Base-by-base conservation (phyloP, 2,888 invertebrate genomes). In the Sesamia inferens region DNA sequence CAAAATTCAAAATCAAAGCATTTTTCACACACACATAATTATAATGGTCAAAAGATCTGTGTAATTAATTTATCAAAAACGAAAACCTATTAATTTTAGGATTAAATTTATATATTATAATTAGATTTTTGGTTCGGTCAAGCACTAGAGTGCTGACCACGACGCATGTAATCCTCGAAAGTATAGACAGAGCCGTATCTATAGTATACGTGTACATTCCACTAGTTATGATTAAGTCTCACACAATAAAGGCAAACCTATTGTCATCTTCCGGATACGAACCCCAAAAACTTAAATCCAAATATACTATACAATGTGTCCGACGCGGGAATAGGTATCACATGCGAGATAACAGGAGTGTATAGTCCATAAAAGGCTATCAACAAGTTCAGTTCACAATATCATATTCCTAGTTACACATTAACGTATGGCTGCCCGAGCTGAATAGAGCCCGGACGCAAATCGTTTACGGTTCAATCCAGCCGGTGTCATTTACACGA, bases 381-480 rank as follows among this genome's bases (percentile, higher is more conserved):
- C 63, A 74, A 54, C 19, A 66, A 70, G 47, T 63, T 24, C 68
- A 48, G 51, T 58, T 68, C 54, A 65, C 44, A 75, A 58, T 68
- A 73, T 75, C 22, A 62, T 57, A 65, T 54, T 31, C 22, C 54
- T 5, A 62, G 78, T 68, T 55, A 72, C 57, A 62, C 44, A 39
- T 70, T 0, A 51, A n/a, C 61, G 44, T 67, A 62, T 57, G 63
- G 82, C 51, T 57, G 31, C n/a, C 16, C 24, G 67, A 61, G 48
- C 69, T 57, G 57, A 72, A 72, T 31, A 47, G 63, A 63, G 55
- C 14, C 31, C 55, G 61, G 66, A 72, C 63, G 67, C 69, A 72
- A 64, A 78, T 73, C 72, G 67, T 68, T 82, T 68, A 73, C 82
- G 72, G 70, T 58, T 67, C 63, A 61, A 57, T 72, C 64, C 72